These are phyloP conservation scores for Drosophila demipolita DNA, from an alignment of 2,888 invertebrate species.

Conservation along the genomic window DNA sequence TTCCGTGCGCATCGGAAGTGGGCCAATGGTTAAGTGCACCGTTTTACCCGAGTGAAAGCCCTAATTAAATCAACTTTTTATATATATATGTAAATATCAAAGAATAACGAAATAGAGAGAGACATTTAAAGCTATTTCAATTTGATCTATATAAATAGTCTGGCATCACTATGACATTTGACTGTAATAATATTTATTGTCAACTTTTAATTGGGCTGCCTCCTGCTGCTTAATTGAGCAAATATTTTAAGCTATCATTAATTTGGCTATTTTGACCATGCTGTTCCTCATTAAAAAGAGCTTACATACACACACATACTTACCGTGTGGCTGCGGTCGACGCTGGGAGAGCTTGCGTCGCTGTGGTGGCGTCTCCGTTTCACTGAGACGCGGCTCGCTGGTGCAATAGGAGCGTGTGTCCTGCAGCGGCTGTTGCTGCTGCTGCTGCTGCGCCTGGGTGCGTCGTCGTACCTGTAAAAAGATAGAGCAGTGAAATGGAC, in stretches of 20 bases:
- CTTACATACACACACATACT: conserved; percentile 20
- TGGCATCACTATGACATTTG: conserved; percentile 1
- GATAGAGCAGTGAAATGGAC: background rate
- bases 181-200: conserved; percentile 42
- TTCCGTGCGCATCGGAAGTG: conserved; percentile 34
- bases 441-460: conserved; percentile 82
- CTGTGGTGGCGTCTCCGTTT: conserved; percentile 87
- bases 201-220: conserved; percentile 40
- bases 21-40: conserved; percentile 59
- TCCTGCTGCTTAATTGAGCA: conserved; percentile 56
- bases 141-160: conserved; percentile 4
- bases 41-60: conserved; percentile 30
- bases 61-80: conserved; percentile 52
- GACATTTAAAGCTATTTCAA: background rate
- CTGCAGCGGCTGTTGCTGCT: conserved; percentile 83
- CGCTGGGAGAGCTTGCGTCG: conserved; percentile 84
- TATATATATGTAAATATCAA: background rate
- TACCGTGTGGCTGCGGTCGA: conserved; percentile 84
- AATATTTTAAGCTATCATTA: conserved; percentile 57
- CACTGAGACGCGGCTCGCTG: conserved; percentile 88
- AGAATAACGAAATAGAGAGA: background rate
- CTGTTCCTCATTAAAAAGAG: conserved; percentile 49
- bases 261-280: conserved; percentile 69
- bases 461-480: conserved; percentile 82
- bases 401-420: conserved; percentile 86